These are phyloP conservation scores for Cebus imitator DNA, from an alignment of 2,113 vertebrate genomes.

Conservation along the genomic window DNA sequence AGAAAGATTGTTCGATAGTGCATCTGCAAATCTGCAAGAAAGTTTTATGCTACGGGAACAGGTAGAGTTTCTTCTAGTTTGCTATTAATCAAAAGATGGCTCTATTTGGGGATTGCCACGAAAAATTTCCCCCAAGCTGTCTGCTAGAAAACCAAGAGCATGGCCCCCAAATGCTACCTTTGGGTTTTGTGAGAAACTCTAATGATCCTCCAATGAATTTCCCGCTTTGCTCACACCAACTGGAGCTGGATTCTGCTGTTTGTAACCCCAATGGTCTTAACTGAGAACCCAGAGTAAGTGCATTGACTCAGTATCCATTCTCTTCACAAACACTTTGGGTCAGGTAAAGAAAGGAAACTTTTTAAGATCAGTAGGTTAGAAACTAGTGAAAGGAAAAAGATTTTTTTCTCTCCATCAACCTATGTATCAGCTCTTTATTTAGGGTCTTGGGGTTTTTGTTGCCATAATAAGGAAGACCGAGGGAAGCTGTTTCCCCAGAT, in stretches of 20 bases:
- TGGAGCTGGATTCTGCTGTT: not conserved
- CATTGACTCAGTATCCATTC: not conserved
- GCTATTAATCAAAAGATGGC: not conserved
- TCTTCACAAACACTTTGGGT: not conserved
- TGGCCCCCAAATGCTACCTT: not conserved
- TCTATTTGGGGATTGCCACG: not conserved
- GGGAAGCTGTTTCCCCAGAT: constrained; percentile 58
- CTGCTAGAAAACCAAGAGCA: not conserved
- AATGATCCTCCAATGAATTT: not conserved
- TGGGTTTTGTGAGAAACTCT: not conserved
- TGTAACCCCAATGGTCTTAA: not conserved
- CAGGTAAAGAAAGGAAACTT: not conserved
- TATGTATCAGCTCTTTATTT: not conserved
- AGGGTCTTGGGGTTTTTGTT: not conserved
- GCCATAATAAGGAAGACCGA: not conserved
- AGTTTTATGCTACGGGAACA: not conserved
- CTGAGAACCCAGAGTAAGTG: not conserved
- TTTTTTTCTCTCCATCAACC: not conserved
- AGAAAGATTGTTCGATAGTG: not conserved
- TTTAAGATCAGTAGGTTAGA: not conserved
- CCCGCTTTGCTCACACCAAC: not conserved
- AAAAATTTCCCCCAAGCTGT: not conserved
- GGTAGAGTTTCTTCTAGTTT: not conserved
- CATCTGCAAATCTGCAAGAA: not conserved
- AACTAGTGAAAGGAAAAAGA: not conserved